Percentiles rank a stretch among this genome's conserved stretches.
phyloP scores from a whole-genome alignment of 2,797 vertebrate species.

The Moxostoma hubbsi region DNA sequence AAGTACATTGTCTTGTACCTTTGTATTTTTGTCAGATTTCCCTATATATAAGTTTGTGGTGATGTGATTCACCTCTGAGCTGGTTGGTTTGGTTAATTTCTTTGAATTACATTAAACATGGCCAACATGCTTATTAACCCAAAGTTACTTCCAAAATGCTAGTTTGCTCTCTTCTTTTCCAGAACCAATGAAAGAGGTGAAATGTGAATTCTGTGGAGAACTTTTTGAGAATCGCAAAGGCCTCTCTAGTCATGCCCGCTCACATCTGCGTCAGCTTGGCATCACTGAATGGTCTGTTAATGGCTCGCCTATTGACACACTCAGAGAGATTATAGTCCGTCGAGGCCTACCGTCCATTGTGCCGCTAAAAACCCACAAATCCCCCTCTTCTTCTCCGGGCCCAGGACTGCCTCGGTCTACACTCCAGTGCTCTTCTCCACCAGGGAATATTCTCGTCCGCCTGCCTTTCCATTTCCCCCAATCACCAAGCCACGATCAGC shows the following conservation, averaged over 20 bases:
- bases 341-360: slow-evolving; percentile 83
- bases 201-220: slow-evolving; percentile 84
- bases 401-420: slow-evolving; percentile 65
- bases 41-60: no score
- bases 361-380: slow-evolving; percentile 74
- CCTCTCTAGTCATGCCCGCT: slow-evolving; percentile 84
- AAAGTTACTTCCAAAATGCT: background rate
- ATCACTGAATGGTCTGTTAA: slow-evolving; percentile 85
- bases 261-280: slow-evolving; percentile 84
- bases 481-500: slow-evolving; percentile 68
- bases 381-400: slow-evolving; percentile 80
- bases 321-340: slow-evolving; percentile 89
- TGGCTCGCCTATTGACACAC: slow-evolving; percentile 90
- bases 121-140: background rate
- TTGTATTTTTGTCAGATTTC: no score
- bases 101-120: background rate
- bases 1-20: no score
- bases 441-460: slow-evolving; percentile 64
- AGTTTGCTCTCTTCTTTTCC: slow-evolving; percentile 49
- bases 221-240: slow-evolving; percentile 86
- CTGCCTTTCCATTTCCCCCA: slow-evolving; percentile 73
- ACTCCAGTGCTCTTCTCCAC: slow-evolving; percentile 74
- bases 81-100: no score
- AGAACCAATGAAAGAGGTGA: slow-evolving; percentile 81
- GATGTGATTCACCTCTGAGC: no score